Evolutionary conservation across 2,888 invertebrate species (phyloP).

Genomic region (Homarus gammarus): DNA sequence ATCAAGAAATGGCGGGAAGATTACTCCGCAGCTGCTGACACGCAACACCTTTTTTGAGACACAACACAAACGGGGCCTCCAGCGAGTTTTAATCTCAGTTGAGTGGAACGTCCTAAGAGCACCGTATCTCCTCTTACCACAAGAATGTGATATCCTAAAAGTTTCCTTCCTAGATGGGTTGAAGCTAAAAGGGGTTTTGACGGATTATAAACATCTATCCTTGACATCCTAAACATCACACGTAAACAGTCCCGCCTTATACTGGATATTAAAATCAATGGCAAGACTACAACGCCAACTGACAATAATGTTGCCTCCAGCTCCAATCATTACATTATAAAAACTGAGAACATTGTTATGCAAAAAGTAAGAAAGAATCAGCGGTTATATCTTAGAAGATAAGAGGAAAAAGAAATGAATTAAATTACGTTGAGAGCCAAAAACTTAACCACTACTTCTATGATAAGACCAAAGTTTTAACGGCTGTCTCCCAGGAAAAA

Average conservation of each 20-base stretch:
- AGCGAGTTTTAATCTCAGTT: background rate
- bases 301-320: too few relatives aligned
- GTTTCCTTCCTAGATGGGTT: background rate
- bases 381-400: too few relatives aligned
- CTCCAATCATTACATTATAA: too few relatives aligned
- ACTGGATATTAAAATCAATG: too few relatives aligned
- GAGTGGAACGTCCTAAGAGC: background rate
- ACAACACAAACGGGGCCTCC: background rate
- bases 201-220: background rate
- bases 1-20: constrained; percentile 20
- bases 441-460: background rate
- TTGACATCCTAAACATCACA: too few relatives aligned
- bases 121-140: background rate
- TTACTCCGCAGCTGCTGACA: constrained; percentile 3
- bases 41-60: background rate
- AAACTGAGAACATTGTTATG: too few relatives aligned
- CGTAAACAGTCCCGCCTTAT: too few relatives aligned
- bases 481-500: background rate
- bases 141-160: background rate
- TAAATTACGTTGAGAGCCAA: background rate
- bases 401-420: background rate
- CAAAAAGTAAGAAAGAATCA: too few relatives aligned
- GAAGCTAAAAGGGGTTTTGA: background rate
- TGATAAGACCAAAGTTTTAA: background rate
- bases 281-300: too few relatives aligned